A percentile compares a stretch with the other conserved stretches of the same genome.
phyloP scores from a whole-genome alignment of 1,140 invertebrate species.

The Brachionus paranguensis region DNA sequence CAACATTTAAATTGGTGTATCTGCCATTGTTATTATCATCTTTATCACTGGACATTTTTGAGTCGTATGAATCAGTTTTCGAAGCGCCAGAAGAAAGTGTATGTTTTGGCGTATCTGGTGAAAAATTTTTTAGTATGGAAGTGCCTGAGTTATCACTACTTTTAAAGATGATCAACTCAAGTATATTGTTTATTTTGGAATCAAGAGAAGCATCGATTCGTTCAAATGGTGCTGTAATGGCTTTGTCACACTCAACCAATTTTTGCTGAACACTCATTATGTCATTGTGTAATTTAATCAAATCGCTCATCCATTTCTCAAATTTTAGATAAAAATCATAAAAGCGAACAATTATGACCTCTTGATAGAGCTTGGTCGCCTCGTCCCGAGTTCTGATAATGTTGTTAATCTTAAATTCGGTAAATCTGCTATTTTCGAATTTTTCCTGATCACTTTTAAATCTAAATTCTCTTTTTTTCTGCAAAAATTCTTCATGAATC shows the following conservation, averaged over 20 bases:
- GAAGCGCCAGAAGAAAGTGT: background rate
- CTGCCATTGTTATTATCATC: background rate
- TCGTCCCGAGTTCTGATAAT: constrained; percentile 18
- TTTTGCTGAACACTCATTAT: constrained; percentile 36
- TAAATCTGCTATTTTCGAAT: constrained; percentile 37
- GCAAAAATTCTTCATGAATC: constrained; percentile 19
- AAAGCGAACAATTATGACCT: constrained; percentile 4
- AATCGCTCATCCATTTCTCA: constrained; percentile 40
- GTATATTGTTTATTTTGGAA: constrained; percentile 4
- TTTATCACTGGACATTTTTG: background rate
- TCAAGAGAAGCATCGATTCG: background rate
- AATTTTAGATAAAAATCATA: constrained; percentile 40
- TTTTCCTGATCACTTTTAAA: constrained; percentile 1
- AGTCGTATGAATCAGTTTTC: background rate
- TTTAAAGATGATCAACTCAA: background rate
- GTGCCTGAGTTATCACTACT: background rate
- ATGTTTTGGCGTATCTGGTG: background rate
- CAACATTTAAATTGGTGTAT: background rate
- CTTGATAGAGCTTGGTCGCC: constrained; percentile 36
- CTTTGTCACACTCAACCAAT: constrained; percentile 30
- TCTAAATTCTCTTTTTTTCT: background rate
- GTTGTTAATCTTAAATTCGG: constrained; percentile 39
- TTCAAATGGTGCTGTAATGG: constrained; percentile 14
- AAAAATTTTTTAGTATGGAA: background rate
- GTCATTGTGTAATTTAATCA: constrained; percentile 36